Percentiles rank a stretch among this genome's conserved stretches.
phyloP scores from a whole-genome alignment of 2,797 vertebrate species.

The Esox masquinongy region DNA sequence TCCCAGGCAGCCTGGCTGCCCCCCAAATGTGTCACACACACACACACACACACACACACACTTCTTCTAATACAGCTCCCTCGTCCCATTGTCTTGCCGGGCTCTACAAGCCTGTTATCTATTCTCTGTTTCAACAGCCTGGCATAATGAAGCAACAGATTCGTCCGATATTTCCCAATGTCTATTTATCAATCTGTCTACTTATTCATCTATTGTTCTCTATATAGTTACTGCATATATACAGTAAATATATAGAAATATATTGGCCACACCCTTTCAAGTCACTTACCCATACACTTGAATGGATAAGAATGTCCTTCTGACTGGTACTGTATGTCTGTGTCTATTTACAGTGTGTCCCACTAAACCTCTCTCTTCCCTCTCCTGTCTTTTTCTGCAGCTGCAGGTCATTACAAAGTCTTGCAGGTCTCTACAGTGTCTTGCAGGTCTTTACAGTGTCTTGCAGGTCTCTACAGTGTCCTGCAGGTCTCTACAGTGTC shows the following conservation, averaged over 20 bases:
- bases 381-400: not conserved
- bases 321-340: too few relatives aligned
- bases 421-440: too few relatives aligned
- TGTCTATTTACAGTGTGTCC: too few relatives aligned
- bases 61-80: not conserved
- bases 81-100: not conserved
- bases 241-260: too few relatives aligned
- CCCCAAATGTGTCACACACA: slow-evolving; percentile 3
- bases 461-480: too few relatives aligned
- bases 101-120: not conserved
- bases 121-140: not conserved
- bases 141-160: not conserved
- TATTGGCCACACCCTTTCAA: too few relatives aligned
- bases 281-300: too few relatives aligned
- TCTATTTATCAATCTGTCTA: not conserved
- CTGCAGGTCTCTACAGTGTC: too few relatives aligned
- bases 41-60: slow-evolving; percentile 20
- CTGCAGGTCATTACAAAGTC: not conserved
- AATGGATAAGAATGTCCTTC: too few relatives aligned
- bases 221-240: too few relatives aligned
- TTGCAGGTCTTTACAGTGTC: too few relatives aligned
- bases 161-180: not conserved
- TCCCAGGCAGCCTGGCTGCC: slow-evolving; percentile 39
- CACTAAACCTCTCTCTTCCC: not conserved
- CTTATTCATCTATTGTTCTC: not conserved